Evolutionary conservation across 2,797 vertebrate species (phyloP).

Genomic region (Crax fasciolata): DNA sequence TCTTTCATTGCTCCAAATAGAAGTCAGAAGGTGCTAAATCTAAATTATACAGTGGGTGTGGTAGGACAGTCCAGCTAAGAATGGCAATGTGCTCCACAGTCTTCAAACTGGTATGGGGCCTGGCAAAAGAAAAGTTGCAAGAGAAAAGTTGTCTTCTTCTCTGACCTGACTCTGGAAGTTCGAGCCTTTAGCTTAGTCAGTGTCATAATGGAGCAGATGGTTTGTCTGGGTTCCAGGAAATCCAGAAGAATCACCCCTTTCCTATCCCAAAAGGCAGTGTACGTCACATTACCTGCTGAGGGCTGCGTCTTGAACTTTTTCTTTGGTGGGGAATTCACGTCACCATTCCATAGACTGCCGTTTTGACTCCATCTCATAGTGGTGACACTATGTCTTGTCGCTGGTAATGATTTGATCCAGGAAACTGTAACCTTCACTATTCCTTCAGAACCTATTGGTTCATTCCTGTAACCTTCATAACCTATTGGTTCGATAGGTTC

Average conservation of each 20-base stretch:
- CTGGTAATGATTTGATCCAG: background rate
- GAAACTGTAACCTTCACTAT: background rate
- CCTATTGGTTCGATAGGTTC: background rate
- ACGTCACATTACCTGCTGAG: background rate
- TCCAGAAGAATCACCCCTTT: background rate
- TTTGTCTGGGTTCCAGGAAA: background rate
- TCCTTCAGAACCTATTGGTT: too few relatives aligned
- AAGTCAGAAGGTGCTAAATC: background rate
- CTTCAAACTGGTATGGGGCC: background rate
- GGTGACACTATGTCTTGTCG: background rate
- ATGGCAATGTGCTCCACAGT: background rate
- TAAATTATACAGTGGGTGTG: background rate
- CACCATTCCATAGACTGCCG: background rate
- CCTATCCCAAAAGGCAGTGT: background rate
- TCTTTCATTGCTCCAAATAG: background rate
- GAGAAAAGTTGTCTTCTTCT: background rate
- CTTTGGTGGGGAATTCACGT: background rate
- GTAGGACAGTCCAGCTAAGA: background rate
- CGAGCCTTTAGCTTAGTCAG: too few relatives aligned
- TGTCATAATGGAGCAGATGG: background rate
- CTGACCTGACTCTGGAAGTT: background rate
- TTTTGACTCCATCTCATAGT: background rate
- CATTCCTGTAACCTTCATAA: too few relatives aligned
- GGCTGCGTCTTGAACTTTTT: background rate
- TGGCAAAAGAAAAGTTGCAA: background rate